Conservation (phyloP, 2,888 invertebrate species). For the Eurois occulta region DNA sequence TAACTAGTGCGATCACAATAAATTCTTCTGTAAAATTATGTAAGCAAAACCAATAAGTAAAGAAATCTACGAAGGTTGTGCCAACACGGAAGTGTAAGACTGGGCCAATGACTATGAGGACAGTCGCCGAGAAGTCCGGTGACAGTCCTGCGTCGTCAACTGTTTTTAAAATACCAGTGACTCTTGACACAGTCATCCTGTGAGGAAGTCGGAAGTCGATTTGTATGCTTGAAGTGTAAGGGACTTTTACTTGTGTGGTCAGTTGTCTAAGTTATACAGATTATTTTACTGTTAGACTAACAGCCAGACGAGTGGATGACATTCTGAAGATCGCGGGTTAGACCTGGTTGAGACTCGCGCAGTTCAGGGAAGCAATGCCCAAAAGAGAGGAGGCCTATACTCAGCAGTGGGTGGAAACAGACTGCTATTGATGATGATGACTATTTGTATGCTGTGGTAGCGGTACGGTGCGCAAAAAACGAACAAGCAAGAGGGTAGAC, state of each 20-base stretch:
- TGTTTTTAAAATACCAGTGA: slow-evolving; percentile 15
- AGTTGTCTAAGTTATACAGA: background rate
- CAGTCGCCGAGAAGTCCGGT: slow-evolving; percentile 45
- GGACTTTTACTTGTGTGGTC: slow-evolving; percentile 11
- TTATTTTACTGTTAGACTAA: background rate
- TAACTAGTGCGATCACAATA: background rate
- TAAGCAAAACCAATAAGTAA: slow-evolving; percentile 11
- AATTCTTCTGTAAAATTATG: background rate
- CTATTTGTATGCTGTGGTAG: too few species aligned
- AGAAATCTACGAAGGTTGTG: slow-evolving; percentile 27
- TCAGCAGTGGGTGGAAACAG: background rate
- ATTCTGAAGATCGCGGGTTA: background rate
- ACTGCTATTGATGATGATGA: background rate
- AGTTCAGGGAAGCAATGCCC: background rate
- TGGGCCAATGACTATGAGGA: slow-evolving; percentile 26
- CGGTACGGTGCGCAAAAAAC: too few species aligned
- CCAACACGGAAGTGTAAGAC: slow-evolving; percentile 41
- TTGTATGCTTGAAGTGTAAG: slow-evolving; percentile 44
- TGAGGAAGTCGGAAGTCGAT: slow-evolving; percentile 46
- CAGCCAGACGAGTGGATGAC: background rate
- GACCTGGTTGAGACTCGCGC: background rate
- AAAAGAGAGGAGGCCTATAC: background rate
- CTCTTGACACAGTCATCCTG: slow-evolving; percentile 46
- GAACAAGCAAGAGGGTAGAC: too few species aligned
- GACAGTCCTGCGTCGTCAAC: slow-evolving; percentile 39